A percentile compares a stretch with the other conserved stretches of the same genome.
phyloP scores from a whole-genome alignment of 1,140 invertebrate genomes.

The Augochlora pura region DNA sequence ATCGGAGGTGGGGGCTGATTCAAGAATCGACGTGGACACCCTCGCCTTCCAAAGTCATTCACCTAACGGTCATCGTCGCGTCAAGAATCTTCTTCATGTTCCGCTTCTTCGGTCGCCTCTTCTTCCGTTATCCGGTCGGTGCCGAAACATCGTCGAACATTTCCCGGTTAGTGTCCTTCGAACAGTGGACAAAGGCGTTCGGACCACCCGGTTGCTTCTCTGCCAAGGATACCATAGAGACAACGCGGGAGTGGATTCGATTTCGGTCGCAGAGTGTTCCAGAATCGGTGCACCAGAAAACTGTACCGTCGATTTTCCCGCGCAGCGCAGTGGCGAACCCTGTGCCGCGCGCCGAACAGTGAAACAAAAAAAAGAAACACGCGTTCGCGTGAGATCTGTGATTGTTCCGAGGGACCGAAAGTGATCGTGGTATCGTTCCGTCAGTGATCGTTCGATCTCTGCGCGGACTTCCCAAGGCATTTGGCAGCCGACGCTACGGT shows the following conservation, averaged over 20 bases:
- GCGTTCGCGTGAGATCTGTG: not conserved
- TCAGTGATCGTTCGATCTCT: constrained; percentile 8
- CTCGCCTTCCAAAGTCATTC: constrained; percentile 72
- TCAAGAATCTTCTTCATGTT: constrained; percentile 63
- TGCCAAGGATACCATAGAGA: not conserved
- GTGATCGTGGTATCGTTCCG: not conserved
- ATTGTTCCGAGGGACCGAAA: not conserved
- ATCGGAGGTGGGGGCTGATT: constrained; percentile 65
- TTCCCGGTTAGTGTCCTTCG: not conserved
- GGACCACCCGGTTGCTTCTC: not conserved
- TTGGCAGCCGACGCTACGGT: constrained; percentile 6
- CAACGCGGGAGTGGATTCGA: not conserved
- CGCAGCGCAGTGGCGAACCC: too few relatives aligned
- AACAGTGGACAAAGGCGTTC: not conserved
- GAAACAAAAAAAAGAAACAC: too few relatives aligned
- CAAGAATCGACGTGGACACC: constrained; percentile 68
- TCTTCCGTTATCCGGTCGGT: constrained; percentile 51
- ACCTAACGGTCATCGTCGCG: constrained; percentile 73
- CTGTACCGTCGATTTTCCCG: too few relatives aligned
- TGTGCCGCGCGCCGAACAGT: not conserved
- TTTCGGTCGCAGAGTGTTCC: not conserved
- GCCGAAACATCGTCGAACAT: not conserved
- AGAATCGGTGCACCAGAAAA: not conserved
- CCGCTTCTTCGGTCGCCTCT: constrained; percentile 2
- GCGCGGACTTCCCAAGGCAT: not conserved